These are phyloP conservation scores for Rhagonycha lutea DNA, from an alignment of 2,888 invertebrate species.

Conservation along the genomic window DNA sequence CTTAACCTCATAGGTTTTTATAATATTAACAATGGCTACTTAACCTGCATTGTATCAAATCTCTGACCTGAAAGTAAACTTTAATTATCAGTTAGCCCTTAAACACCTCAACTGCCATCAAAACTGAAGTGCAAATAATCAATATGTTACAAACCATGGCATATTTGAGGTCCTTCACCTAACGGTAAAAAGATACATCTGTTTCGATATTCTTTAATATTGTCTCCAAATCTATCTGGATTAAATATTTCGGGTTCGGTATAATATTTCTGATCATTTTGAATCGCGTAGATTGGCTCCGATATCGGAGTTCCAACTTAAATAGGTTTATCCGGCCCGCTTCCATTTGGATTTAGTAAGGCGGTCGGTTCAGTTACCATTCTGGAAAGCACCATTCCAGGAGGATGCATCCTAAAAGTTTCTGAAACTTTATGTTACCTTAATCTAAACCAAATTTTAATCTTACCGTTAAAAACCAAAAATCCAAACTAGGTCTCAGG, in stretches of 20 bases:
- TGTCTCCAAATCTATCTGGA: conserved; percentile 50
- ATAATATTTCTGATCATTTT: conserved; percentile 49
- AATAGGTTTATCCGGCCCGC: conserved; percentile 33
- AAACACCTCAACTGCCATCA: neutral
- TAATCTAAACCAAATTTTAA: neutral
- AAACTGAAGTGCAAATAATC: neutral
- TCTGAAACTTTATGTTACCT: conserved; percentile 23
- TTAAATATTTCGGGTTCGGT: conserved; percentile 51
- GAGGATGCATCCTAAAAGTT: conserved; percentile 33
- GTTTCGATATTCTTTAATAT: conserved; percentile 39
- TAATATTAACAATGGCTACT: conserved; percentile 33
- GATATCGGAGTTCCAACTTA: conserved; percentile 44
- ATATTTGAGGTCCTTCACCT: conserved; percentile 42
- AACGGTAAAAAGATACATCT: conserved; percentile 42
- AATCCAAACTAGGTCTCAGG: too few relatives aligned
- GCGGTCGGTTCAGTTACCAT: conserved; percentile 38
- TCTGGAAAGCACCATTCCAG: conserved; percentile 30
- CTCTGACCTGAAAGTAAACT: conserved; percentile 32
- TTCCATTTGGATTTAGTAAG: conserved; percentile 28
- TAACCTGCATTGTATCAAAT: conserved; percentile 39
- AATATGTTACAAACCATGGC: neutral
- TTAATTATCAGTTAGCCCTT: too few relatives aligned
- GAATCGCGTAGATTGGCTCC: conserved; percentile 47
- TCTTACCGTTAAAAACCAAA: neutral
- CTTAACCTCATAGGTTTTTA: conserved; percentile 45